phyloP scores from a whole-genome alignment of 2,797 vertebrate genomes.

The Alectoris magna region DNA sequence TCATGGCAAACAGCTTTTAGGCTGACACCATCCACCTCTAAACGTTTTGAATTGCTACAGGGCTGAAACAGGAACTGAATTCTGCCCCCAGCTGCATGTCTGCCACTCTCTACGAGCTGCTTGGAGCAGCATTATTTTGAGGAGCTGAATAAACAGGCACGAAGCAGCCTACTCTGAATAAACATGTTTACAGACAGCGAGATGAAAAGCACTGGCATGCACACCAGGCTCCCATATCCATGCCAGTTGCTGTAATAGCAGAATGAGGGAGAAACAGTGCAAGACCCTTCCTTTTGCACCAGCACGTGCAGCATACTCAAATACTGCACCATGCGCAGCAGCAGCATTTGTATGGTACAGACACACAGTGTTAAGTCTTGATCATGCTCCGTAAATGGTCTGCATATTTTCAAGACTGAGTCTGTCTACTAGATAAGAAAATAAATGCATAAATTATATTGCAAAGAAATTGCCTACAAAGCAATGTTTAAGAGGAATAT shows the following conservation, averaged over 20 bases:
- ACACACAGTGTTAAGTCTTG: rapidly evolving
- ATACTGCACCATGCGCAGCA: background rate
- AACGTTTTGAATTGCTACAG: background rate
- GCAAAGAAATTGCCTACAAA: background rate
- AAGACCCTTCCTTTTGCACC: background rate
- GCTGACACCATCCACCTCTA: background rate
- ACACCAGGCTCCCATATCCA: background rate
- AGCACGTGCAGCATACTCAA: rapidly evolving
- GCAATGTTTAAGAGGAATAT: background rate
- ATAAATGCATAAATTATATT: background rate
- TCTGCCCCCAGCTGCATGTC: background rate
- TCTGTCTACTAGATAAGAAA: background rate
- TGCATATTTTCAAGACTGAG: background rate
- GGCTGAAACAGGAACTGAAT: background rate
- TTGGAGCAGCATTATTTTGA: background rate
- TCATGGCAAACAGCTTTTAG: background rate
- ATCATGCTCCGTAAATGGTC: background rate
- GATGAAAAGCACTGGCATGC: rapidly evolving
- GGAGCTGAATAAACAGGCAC: background rate
- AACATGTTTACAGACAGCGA: background rate
- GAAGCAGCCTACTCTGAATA: background rate
- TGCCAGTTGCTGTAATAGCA: background rate
- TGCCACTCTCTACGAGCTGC: background rate
- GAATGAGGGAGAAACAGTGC: background rate
- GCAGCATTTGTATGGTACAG: background rate